These are phyloP conservation scores for Scalopus aquaticus DNA, from an alignment of 2,113 vertebrate genomes.

Conservation along the genomic window DNA sequence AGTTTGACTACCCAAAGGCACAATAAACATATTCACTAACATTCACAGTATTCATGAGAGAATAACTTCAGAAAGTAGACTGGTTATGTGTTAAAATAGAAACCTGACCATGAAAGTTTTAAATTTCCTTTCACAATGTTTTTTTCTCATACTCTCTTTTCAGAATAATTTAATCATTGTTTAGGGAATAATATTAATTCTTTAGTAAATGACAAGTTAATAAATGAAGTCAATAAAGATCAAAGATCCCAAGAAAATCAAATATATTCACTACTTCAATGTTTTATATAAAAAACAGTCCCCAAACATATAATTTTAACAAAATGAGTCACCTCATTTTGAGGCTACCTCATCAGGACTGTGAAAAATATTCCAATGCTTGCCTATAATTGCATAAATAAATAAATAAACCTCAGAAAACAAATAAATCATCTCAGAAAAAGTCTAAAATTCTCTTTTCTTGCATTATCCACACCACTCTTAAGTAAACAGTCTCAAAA, in stretches of 20 bases:
- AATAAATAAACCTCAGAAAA: background rate
- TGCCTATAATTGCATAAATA: background rate
- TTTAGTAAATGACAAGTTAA: constrained; percentile 42
- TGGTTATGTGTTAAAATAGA: background rate
- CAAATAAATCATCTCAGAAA: constrained; percentile 12
- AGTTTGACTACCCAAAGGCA: background rate
- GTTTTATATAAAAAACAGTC: background rate
- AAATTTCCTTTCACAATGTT: background rate
- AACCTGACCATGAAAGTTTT: background rate
- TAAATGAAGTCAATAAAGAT: constrained; percentile 14
- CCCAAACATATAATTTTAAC: constrained; percentile 39
- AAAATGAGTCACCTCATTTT: constrained; percentile 38
- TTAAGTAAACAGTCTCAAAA: constrained; percentile 1
- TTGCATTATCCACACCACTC: background rate
- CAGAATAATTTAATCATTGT: constrained; percentile 27
- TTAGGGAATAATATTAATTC: constrained; percentile 21
- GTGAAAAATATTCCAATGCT: background rate
- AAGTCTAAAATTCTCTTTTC: constrained; percentile 22
- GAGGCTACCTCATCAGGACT: background rate
- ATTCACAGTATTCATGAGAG: background rate
- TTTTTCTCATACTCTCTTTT: background rate
- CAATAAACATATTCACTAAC: background rate
- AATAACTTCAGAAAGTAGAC: background rate
- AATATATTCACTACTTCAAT: constrained; percentile 21
- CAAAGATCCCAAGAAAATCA: background rate